These are phyloP conservation scores for Gymnocephalus cernua DNA, from an alignment of 2,113 vertebrate species.

Conservation along the genomic window DNA sequence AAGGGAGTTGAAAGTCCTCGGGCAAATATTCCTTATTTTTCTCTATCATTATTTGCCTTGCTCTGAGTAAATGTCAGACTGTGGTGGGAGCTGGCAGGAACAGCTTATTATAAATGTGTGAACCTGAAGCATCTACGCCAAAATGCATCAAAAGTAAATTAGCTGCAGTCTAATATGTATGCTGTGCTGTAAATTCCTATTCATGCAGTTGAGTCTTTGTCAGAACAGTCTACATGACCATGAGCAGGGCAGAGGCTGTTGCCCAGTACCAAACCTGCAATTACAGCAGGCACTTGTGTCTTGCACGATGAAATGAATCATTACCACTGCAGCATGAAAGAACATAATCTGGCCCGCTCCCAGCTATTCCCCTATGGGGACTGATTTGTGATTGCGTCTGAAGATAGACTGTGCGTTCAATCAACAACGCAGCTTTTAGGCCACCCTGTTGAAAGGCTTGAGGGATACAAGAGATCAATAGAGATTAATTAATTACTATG, in stretches of 20 bases:
- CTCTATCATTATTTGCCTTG: constrained; percentile 57
- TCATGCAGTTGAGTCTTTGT: constrained; percentile 15
- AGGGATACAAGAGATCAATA: constrained; percentile 81
- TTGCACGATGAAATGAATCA: constrained; percentile 72
- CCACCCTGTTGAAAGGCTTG: constrained; percentile 69
- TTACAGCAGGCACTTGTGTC: constrained; percentile 63
- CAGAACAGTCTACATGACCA: constrained; percentile 16
- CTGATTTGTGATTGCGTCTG: constrained; percentile 76
- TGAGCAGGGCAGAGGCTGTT: constrained; percentile 30
- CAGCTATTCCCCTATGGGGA: constrained; percentile 64
- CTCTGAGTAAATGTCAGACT: constrained; percentile 69
- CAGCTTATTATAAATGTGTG: constrained; percentile 66
- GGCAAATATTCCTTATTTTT: constrained; percentile 58
- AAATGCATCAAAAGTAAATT: constrained; percentile 45
- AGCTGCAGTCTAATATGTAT: constrained; percentile 14
- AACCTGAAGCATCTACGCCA: constrained; percentile 58
- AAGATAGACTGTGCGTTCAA: constrained; percentile 78
- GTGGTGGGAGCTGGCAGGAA: constrained; percentile 51
- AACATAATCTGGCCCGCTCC: constrained; percentile 70
- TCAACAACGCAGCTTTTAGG: constrained; percentile 74
- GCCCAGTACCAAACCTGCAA: constrained; percentile 52
- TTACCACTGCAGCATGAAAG: constrained; percentile 72
- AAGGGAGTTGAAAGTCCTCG: constrained; percentile 47
- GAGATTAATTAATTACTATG: constrained; percentile 82
- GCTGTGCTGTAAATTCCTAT: constrained; percentile 15